Evolutionary conservation across 2,888 invertebrate species (phyloP), one percentile per base, ranked within the genome.

Genomic region (Odontothrips loti): DNA sequence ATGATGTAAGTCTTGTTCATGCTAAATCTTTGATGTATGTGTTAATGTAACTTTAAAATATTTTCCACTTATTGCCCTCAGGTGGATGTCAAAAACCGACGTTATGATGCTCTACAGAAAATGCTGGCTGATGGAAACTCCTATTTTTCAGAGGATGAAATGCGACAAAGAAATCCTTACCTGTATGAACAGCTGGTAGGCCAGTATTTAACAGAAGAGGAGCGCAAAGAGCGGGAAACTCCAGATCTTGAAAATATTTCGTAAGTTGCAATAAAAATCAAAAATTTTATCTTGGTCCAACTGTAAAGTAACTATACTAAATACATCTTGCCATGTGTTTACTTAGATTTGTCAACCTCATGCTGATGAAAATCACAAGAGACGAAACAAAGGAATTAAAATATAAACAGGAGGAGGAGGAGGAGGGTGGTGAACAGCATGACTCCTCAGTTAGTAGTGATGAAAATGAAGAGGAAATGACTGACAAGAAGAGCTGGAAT

Each of bases 121-220:
- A 87, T 97, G 83, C 89, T 94, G 68, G 88, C 90, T 80, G 91
- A 92, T 83, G 90, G 91, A 17, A 90, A 91, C 84, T 89, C 90
- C 47, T 98, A 97, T 87, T 98, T 98, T 85, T 94, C 94, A 86
- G 97, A 98, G 87, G 92, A 91, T 82, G 95, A 96, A 89, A 98
- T 98, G 98, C 95, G 96, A 92, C 93, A 92, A 84, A 89, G 98
- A 82, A 95, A 96, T 87, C 98, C 98, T 0, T 89, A 95, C 81
- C 88, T 98, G 0, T 98, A 96, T 88, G 95, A 98, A 83, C 94
- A 97, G 85, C 89, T 98, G 84, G 90, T 98, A 79, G 98, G 97
- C 0, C 94, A 93, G 85, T 96, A 94, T 87, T 87, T 97, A 83
- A 92, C 93, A 3, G 92, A 93, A 82, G 91, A 93, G 48, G 96